Conservation (phyloP, 1,140 invertebrate genomes). For the Orussus abietinus region DNA sequence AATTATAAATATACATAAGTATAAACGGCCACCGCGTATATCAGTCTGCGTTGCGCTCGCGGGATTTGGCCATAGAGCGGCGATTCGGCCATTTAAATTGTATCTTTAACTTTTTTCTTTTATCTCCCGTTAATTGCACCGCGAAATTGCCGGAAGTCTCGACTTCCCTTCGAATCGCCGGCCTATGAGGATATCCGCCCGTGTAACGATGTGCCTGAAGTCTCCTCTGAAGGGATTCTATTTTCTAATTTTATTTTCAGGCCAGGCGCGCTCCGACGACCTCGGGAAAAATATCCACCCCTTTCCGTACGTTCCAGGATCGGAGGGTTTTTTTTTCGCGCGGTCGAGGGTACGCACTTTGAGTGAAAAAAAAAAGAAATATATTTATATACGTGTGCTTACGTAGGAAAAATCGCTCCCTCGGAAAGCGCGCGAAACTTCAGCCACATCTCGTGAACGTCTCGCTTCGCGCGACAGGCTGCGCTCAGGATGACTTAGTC, state of each 20-base stretch:
- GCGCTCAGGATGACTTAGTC: slow-evolving; percentile 21
- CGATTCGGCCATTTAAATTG: slow-evolving; percentile 6
- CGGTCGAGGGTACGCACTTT: too few relatives aligned
- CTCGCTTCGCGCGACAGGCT: slow-evolving; percentile 29
- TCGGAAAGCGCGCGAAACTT: too few relatives aligned
- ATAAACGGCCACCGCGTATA: slow-evolving; percentile 17
- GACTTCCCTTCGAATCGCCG: slow-evolving; percentile 6
- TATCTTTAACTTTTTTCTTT: slow-evolving; percentile 3
- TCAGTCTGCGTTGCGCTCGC: slow-evolving; percentile 20
- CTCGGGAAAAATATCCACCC: too few relatives aligned
- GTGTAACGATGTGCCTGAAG: too few relatives aligned
- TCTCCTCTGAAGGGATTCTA: too few relatives aligned
- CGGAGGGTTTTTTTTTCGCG: too few relatives aligned
- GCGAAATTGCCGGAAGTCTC: background rate
- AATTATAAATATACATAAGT: slow-evolving; percentile 12
- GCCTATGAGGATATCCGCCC: slow-evolving; percentile 18
- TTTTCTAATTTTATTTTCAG: background rate
- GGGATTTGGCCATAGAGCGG: slow-evolving; percentile 19
- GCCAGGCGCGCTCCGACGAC: too few relatives aligned
- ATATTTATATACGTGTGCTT: too few relatives aligned
- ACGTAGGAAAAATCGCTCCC: too few relatives aligned
- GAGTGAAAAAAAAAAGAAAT: too few relatives aligned
- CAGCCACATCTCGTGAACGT: slow-evolving; percentile 9
- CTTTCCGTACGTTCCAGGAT: too few relatives aligned
- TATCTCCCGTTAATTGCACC: background rate